Evolutionary conservation across 1,140 invertebrate genomes (phyloP), one percentile per base, ranked within the genome.

Genomic region (Drosophila elegans): DNA sequence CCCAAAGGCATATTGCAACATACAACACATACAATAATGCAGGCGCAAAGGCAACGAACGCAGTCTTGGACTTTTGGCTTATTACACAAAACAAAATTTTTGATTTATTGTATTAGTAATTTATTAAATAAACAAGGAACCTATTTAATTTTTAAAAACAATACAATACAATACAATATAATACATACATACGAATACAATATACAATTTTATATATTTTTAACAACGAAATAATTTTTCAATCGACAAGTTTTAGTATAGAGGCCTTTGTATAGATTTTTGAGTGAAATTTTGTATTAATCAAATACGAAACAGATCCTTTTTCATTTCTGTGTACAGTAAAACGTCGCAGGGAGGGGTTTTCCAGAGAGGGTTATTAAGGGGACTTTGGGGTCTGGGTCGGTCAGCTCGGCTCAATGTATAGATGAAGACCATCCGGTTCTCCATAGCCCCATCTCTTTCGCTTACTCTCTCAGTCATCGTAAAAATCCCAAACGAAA

Each of bases 351-450:
- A 25, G 59, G 52, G 38, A 41, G 55, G 59, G 52, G 59, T 27
- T 56, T 54, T 46, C 25, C 11, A 21, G n/a, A 29, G 3, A 3
- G 53, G 41, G 11, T 4, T 39, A n/a, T 39, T 9, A 16, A n/a
- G 49, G 29, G 21, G 34, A 21, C 46, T 56, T 68, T 71, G 67
- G 62, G 67, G 67, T 69, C 46, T 69, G 61, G 57, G 57, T 63
- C 44, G 67, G 54, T 73, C 69, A 71, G 67, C 32, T 27, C 25
- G 56, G 45, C 59, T 66, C 44, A 21, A 21, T n/a, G 61, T 54
- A 67, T 67, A 54, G 62, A 55, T 38, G 66, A 51, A 38, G 69
- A 86, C 82, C 82, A 85, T 85, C 82, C 82, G 82, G 82, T 85
- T 85, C 82, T 85, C 57, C 64, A 46, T 56, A 49, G 55, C 29